phyloP scores from a whole-genome alignment of 2,888 invertebrate species.

The Drosophila merina region DNA sequence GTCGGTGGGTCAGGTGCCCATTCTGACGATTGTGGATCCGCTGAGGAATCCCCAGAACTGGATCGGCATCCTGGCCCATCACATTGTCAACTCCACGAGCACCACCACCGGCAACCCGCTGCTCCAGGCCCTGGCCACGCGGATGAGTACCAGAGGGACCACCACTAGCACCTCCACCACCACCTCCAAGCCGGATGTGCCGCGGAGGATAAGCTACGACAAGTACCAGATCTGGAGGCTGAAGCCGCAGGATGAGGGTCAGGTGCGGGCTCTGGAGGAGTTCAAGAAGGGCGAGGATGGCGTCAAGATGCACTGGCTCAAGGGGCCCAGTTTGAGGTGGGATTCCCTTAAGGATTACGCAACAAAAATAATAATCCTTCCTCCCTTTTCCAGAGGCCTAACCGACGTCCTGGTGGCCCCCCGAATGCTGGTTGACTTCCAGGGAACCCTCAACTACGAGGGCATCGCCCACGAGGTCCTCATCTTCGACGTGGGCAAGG shows the following conservation, averaged over 20 bases:
- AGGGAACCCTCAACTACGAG: conserved; percentile 85
- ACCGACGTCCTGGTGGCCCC: conserved; percentile 91
- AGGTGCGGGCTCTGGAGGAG: conserved; percentile 84
- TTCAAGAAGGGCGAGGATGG: conserved; percentile 84
- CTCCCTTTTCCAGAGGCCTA: conserved; percentile 82
- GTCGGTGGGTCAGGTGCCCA: conserved; percentile 82
- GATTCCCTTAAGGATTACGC: background rate
- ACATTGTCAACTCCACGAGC: conserved; percentile 80
- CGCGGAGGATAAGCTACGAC: conserved; percentile 81
- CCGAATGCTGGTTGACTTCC: conserved; percentile 84
- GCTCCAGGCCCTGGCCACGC: conserved; percentile 65
- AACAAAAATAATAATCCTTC: background rate
- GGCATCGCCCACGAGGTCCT: conserved; percentile 88
- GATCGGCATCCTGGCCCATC: conserved; percentile 83
- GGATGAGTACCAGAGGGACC: conserved; percentile 51
- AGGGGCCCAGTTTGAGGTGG: conserved; percentile 85
- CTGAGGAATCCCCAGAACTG: conserved; percentile 83
- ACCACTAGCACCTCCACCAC: conserved; percentile 45
- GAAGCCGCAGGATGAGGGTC: conserved; percentile 83
- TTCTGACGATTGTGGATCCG: conserved; percentile 82
- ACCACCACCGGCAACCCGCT: conserved; percentile 72
- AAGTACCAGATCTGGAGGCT: conserved; percentile 85
- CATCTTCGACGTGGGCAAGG: conserved; percentile 90
- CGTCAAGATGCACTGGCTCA: conserved; percentile 86
- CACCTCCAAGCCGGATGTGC: conserved; percentile 64